Conservation (phyloP, 2,113 vertebrate species). For the Alethe diademata region DNA sequence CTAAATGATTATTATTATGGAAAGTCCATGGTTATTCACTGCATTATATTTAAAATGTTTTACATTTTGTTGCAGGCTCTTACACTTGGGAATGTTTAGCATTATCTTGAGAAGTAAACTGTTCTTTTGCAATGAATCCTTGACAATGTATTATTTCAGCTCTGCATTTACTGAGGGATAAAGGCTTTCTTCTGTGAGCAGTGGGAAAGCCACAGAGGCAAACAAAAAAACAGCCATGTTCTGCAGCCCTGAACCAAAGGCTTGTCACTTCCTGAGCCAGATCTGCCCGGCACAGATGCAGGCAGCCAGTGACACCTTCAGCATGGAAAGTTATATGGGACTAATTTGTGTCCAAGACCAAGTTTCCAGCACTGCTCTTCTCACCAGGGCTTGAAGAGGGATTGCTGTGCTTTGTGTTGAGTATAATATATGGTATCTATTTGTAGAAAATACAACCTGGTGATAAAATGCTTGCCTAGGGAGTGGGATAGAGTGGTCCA, state of each 20-base stretch:
- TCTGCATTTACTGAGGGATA: neutral
- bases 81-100: neutral
- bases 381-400: neutral
- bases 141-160: neutral
- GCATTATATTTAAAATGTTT: neutral
- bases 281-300: neutral
- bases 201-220: slow-evolving; percentile 3
- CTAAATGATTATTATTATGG: neutral
- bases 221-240: neutral
- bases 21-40: neutral
- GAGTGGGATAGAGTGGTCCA: neutral
- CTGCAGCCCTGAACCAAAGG: neutral
- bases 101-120: neutral
- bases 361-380: neutral
- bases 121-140: neutral
- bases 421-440: neutral
- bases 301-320: slow-evolving; percentile 1
- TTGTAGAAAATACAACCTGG: neutral
- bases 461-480: neutral
- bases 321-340: neutral
- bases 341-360: neutral
- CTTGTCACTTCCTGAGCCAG: neutral
- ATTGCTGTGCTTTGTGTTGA: neutral
- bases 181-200: slow-evolving; percentile 14
- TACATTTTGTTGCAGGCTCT: neutral